Evolutionary conservation across 1,140 invertebrate genomes (phyloP).

Genomic region (Eupristina koningsbergeri): DNA sequence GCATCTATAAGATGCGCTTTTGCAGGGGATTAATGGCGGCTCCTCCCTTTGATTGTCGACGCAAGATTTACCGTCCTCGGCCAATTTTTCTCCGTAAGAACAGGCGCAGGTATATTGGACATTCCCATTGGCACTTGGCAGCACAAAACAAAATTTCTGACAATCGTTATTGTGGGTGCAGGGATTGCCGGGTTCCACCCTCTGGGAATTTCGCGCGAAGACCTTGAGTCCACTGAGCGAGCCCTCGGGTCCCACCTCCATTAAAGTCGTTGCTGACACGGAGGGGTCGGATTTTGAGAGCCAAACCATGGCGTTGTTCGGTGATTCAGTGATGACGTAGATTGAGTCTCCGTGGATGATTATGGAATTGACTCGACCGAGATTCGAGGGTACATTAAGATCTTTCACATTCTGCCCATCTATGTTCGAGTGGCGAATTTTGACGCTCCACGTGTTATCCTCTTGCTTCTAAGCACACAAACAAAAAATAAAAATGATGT

Average conservation of each 20-base stretch:
- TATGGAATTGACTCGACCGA: background rate
- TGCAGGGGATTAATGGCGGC: conserved; percentile 13
- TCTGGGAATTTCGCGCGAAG: background rate
- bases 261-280: background rate
- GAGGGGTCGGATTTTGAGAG: background rate
- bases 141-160: conserved; percentile 27
- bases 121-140: background rate
- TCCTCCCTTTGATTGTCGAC: conserved; percentile 2
- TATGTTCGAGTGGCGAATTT: conserved; percentile 13
- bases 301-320: background rate
- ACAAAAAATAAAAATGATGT: background rate
- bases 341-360: background rate
- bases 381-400: background rate
- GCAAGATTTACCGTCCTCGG: background rate
- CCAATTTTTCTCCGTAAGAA: conserved; percentile 34
- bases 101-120: conserved; percentile 10
- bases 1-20: background rate
- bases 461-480: too few species aligned
- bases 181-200: background rate
- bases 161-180: background rate
- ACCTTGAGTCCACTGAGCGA: background rate
- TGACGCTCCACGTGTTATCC: background rate
- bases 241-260: background rate
- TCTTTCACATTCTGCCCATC: background rate
- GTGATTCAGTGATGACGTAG: background rate